Percentiles rank a stretch among this genome's conserved stretches.
phyloP scores from a whole-genome alignment of 2,113 vertebrate species.

The Plecturocebus donacophilus region DNA sequence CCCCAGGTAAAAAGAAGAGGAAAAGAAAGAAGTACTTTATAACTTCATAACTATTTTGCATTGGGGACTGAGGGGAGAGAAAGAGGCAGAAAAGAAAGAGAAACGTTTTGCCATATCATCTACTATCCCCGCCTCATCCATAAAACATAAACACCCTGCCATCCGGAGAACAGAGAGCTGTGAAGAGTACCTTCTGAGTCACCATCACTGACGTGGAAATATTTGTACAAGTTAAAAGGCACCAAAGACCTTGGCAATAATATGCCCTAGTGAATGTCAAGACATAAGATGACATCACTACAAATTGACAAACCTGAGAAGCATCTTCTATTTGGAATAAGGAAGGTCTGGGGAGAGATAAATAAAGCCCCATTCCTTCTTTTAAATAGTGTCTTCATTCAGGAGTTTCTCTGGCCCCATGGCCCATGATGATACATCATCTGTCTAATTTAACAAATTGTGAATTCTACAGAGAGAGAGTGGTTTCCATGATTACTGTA shows the following conservation, averaged over 20 bases:
- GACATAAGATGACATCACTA: slow-evolving; percentile 20
- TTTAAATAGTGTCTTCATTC: background rate
- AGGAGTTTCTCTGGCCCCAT: background rate
- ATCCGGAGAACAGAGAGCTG: slow-evolving; percentile 8
- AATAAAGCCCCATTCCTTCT: background rate
- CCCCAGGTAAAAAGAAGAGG: background rate
- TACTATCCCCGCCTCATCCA: background rate
- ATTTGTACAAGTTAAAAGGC: slow-evolving; percentile 63
- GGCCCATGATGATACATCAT: background rate
- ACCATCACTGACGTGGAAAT: slow-evolving; percentile 48
- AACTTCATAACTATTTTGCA: background rate
- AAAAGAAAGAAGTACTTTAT: background rate
- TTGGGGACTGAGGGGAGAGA: background rate
- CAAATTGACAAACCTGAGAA: background rate
- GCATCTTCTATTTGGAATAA: background rate
- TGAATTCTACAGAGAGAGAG: background rate
- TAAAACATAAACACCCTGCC: background rate
- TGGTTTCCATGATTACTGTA: background rate
- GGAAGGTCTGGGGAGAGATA: background rate
- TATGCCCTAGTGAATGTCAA: slow-evolving; percentile 31
- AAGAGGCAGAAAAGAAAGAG: background rate
- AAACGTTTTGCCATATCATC: background rate
- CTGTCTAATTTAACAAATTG: background rate
- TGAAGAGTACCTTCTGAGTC: slow-evolving; percentile 53
- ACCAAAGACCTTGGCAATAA: slow-evolving; percentile 54